Evolutionary conservation across 2,888 invertebrate genomes (phyloP), one percentile per base, ranked within the genome.

Genomic region (Tenthredo mesomela): DNA sequence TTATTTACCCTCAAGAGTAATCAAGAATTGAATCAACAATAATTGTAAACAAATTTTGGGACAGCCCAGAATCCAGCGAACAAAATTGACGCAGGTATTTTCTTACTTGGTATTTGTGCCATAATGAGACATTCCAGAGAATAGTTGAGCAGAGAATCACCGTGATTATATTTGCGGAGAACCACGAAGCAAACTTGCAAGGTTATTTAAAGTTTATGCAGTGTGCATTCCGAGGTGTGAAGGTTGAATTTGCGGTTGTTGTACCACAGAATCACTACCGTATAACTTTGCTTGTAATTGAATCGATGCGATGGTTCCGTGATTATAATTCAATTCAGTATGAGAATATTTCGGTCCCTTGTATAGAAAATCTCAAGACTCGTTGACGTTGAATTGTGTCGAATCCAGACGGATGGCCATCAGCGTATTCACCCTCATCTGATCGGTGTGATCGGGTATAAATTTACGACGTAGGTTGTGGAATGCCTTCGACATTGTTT

Each of bases 401-500:
- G 40, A 78, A 77, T 54, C 29, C 75, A 43, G 18, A 50, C 54
- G 54, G 15, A 25, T 29, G 18, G 25, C 33, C 18, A 18, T 25
- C 21, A 29, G 29, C 29, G 54, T 33, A 61, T 61, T 21, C 12
- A 33, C 61, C 37, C 37, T 54, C n/a, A 47, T 75, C 54, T 18
- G 9, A 47, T 12, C 10, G 21, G 54, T 33, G 33, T n/a, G 61
- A 61, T 77, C 29, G 77, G 77, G 54, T 77, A 77, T 40, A 77
- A n/a, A 58, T 58, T 77, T 54, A 33, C 6, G 80, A 37, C 61
- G 58, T 12, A 61, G 61, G 40, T 80, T 29, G 9, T 58, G 25
- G 61, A 80, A 80, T 80, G 80, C 61, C 12, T 58, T 40, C 9
- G 61, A 61, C 58, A 61, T 61, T 80, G 61, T 61, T 77, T n/a